These are phyloP conservation scores for Coleophora flavipennella DNA, from an alignment of 2,888 invertebrate genomes.

Conservation along the genomic window DNA sequence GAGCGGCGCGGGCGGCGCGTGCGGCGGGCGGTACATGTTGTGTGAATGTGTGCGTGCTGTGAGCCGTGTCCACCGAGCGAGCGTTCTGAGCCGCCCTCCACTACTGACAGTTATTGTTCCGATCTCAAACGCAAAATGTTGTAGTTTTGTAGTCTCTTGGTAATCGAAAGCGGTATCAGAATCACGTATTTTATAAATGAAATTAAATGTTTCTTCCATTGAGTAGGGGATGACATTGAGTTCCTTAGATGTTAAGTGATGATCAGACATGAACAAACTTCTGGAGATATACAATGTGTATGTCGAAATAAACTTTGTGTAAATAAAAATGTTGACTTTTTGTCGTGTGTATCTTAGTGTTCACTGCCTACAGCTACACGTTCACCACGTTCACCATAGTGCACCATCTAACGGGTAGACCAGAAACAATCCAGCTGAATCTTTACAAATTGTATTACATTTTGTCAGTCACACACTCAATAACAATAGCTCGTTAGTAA, in stretches of 20 bases:
- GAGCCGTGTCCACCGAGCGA: conserved; percentile 16
- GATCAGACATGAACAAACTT: conserved; percentile 65
- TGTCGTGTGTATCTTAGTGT: conserved; percentile 30
- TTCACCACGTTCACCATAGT: no score
- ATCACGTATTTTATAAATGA: conserved; percentile 66
- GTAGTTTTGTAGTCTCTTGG: conserved; percentile 61
- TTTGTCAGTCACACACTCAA: no score
- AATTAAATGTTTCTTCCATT: conserved; percentile 57
- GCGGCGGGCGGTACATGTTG: no score
- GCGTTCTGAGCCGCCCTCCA: conserved; percentile 25
- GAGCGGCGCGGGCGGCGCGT: conserved; percentile 33
- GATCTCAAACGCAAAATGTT: conserved; percentile 65
- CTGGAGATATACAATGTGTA: conserved; percentile 62
- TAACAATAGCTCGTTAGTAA: no score
- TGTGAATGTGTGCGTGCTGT: conserved; percentile 22
- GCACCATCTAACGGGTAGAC: no score
- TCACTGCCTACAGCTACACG: no score
- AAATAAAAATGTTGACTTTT: conserved; percentile 67
- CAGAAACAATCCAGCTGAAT: no score
- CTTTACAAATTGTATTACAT: no score
- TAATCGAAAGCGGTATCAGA: conserved; percentile 52
- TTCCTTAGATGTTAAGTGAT: conserved; percentile 50
- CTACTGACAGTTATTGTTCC: conserved; percentile 40
- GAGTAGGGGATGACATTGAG: conserved; percentile 56
- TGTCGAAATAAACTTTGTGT: conserved; percentile 64